Base-by-base conservation (phyloP, 2,797 vertebrate species). In the Sylvia borin region DNA sequence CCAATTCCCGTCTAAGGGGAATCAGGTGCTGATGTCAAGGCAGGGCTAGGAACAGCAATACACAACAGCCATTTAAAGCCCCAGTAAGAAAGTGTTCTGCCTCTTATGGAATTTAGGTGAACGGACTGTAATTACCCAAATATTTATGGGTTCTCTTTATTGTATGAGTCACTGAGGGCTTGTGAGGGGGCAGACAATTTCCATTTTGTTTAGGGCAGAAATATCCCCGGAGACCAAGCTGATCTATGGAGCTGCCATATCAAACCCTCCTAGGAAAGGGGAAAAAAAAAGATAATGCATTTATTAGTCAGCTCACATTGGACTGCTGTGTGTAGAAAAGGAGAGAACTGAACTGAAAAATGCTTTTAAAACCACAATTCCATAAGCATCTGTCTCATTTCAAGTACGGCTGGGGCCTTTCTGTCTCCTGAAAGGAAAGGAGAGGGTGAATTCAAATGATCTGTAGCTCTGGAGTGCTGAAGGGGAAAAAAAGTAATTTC, bases 301-400 rank as follows among this genome's bases (percentile, higher is more conserved):
- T 96, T 96, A 96, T 97, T 96, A 97, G 96, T 95, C 95, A 97
- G 94, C 96, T 96, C 96, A 96, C 95, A 97, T 84, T 96, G 96
- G 93, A 79, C 67, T 68, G 70, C 65, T 96, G 71, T 88, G 91
- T 96, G 94, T 90, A 92, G 91, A 79, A 95, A 94, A 92, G 92
- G 93, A 92, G 94, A 96, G 95, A 96, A 96, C 88, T 94, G 90
- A 95, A 93, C 95, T 96, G 96, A 97, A 94, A 96, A 96, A 96
- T 96, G 96, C 95, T 95, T 96, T 96, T 92, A 90, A 96, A 95
- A 88, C 91, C 91, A 84, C 95, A 93, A 88, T 95, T 95, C 96
- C 90, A 94, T 96, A 94, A 96, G 94, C 96, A 97, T 95, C 91
- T 96, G 95, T 97, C 96, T 96, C 95, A 95, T 96, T 96, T 96